Evolutionary conservation across 2,888 invertebrate genomes (phyloP), one percentile per base, ranked within the genome.

Genomic region (Cerceris rybyensis): DNA sequence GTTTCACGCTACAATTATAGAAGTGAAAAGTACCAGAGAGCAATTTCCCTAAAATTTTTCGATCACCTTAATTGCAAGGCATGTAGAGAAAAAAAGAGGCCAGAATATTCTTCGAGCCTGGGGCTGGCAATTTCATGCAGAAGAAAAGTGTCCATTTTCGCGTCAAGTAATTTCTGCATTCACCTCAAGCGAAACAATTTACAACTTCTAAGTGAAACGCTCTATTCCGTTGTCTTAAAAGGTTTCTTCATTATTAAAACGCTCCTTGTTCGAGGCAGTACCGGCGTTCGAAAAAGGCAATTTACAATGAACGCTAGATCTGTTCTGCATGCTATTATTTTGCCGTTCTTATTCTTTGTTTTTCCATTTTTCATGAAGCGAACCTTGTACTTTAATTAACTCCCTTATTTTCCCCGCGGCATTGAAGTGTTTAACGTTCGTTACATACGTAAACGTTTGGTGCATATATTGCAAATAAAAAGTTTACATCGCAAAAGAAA

Each of bases 251-350:
- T 64, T 63, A 64, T 43, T 65, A 65, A 59, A 39, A 16, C 55
- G 42, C 17, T 39, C 17, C 71, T 71, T 77, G 61, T 71, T 71
- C 63, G 46, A 71, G 55, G 43, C 39, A 8, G 58, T 78, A 61
- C 63, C 58, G 8, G 9, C 17, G 39, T 59, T 60, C 17, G 39
- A 50, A 8, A 28, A 65, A 61, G 57, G 59, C 50, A 61, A 61
- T 77, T 52, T 66, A 28, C 28, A 28, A 28, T 28, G 28, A 28
- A 28, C 28, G 28, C 28, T 2, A 28, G 28, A 28, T 28, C 28
- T 28, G 28, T 28, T 28, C 28, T 28, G 28, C 28, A 28, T 28
- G 28, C 28, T 28, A 28, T 28, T 28, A 28, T 28, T 1, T 28
- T 28, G 28, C 28, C 1, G 28, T 28, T 28, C 28, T 28, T 9